These are phyloP conservation scores for Lophotis ruficrista DNA, from an alignment of 2,113 vertebrate species.

Conservation along the genomic window DNA sequence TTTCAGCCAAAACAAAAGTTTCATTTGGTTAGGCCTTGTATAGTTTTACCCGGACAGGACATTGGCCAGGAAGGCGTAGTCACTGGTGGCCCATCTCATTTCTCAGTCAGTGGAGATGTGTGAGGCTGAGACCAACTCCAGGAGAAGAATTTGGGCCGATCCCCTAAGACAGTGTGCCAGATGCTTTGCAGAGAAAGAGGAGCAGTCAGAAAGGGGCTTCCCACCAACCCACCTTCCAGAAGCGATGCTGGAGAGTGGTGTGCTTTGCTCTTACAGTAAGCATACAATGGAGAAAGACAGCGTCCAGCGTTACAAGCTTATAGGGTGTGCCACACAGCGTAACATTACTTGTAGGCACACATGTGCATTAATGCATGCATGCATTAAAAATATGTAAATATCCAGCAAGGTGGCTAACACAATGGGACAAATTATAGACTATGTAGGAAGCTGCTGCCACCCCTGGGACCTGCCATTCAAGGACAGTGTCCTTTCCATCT, in stretches of 20 bases:
- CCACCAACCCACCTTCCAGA: neutral
- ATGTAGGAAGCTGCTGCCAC: neutral
- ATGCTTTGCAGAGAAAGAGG: neutral
- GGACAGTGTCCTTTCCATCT: neutral
- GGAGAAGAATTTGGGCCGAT: neutral
- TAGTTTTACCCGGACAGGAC: neutral
- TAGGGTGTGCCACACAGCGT: neutral
- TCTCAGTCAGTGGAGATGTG: neutral
- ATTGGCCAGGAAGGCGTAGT: neutral
- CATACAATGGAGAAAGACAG: neutral
- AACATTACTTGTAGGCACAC: neutral
- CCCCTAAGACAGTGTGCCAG: neutral
- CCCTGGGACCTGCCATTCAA: neutral
- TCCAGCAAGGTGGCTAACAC: neutral
- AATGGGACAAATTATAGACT: neutral
- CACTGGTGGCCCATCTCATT: neutral
- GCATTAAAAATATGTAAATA: neutral
- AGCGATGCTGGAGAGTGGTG: neutral
- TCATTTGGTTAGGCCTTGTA: neutral
- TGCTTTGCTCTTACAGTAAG: neutral
- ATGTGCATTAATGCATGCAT: neutral
- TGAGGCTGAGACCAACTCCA: neutral
- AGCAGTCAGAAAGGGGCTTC: neutral
- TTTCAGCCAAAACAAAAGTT: neutral
- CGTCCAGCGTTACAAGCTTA: neutral